Base-by-base conservation (phyloP, 1,140 invertebrate genomes). In the Thrips palmi region DNA sequence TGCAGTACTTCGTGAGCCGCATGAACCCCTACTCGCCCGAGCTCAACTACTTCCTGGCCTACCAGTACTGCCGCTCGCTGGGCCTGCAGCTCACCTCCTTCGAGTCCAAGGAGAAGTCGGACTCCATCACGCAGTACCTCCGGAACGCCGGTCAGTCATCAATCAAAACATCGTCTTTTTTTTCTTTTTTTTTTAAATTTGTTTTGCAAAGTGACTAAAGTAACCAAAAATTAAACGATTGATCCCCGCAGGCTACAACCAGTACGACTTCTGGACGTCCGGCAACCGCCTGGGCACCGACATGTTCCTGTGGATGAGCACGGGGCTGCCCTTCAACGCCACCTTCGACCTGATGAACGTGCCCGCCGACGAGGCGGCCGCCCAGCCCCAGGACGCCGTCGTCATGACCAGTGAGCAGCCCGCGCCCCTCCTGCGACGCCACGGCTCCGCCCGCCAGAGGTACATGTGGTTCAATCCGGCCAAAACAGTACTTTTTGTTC, bases 241-340 rank as follows among this genome's bases (percentile, higher is more conserved):
- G 12, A 39, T 57, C 56, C n/a, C n/a, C n/a, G 6, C 49, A 72
- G 74, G 76, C 11, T 80, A 79, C 52, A 73, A 71, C 41, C 77
- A 79, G 50, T 80, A 75, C 47, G 78, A 85, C 52, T 86, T 82
- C 57, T 87, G 82, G 82, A 86, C 81, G 41, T 85, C 81, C 35
- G 83, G 83, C 29, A 87, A 87, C 60, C 74, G 77, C 45, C 59
- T 86, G 31, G 83, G 82, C 25, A 82, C 80, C 5, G 74, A 80
- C 49, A 83, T 82, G 76, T 79, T 80, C 57, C 58, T 86, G 24
- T 87, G 82, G 81, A 84, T 86, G 80, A 84, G 79, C 51, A 81
- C 79, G 22, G 83, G 82, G 6, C 55, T 83, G 33, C 80, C 81
- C 23, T 82, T 86, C 60, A 87, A 87, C 57, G 70, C 75, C 4